Conservation (phyloP, 2,888 invertebrate species). For the Meiosimyza platycephala region DNA sequence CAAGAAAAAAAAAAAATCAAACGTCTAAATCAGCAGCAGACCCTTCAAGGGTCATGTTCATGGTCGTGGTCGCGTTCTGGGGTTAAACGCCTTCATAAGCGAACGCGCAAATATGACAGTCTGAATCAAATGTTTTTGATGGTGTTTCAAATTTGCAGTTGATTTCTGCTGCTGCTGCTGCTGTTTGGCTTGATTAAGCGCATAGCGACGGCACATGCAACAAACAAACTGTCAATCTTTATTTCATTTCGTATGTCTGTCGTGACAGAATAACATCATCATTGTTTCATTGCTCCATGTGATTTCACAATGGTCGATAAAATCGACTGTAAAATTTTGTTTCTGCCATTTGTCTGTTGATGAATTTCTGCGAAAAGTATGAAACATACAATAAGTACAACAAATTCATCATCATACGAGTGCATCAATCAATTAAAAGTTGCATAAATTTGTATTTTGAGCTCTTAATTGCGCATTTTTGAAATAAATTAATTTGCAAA, state of each 20-base stretch:
- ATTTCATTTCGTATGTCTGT: neutral
- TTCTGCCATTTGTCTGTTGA: neutral
- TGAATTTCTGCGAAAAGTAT: neutral
- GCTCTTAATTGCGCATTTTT: too few species aligned
- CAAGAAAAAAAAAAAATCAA: conserved; percentile 1
- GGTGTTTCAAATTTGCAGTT: neutral
- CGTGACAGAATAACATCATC: neutral
- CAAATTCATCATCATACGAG: neutral
- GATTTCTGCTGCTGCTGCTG: neutral
- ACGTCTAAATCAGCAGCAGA: conserved; percentile 2
- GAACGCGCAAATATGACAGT: conserved; percentile 20
- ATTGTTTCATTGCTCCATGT: neutral
- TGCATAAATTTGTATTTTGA: conserved; percentile 2
- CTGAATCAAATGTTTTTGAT: neutral
- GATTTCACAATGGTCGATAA: neutral
- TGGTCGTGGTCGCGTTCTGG: neutral
- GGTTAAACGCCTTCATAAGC: conserved; percentile 5
- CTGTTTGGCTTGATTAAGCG: neutral
- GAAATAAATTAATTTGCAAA: too few species aligned
- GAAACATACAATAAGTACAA: neutral
- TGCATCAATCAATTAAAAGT: conserved; percentile 10
- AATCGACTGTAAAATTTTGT: neutral
- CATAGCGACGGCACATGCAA: conserved; percentile 6
- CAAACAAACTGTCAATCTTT: conserved; percentile 4
- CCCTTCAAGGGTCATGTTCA: neutral